phyloP scores from a whole-genome alignment of 2,888 invertebrate genomes.

The Philopedon plagiatum region DNA sequence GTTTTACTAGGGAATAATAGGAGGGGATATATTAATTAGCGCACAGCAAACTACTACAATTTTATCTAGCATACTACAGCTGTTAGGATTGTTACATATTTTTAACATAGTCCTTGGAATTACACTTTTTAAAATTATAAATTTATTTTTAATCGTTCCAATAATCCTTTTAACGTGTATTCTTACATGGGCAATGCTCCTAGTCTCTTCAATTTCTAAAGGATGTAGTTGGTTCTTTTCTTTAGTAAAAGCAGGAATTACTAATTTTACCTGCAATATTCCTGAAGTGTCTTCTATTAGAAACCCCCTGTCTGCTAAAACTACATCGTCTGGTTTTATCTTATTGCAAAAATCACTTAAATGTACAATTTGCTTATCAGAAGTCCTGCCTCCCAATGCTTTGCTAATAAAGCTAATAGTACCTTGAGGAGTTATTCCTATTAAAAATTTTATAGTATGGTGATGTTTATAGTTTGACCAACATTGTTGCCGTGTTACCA shows the following conservation, averaged over 20 bases:
- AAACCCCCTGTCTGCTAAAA: slow-evolving; percentile 52
- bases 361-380: slow-evolving; percentile 46
- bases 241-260: slow-evolving; percentile 52
- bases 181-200: slow-evolving; percentile 51
- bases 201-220: slow-evolving; percentile 50
- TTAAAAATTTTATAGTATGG: slow-evolving; percentile 52
- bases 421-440: slow-evolving; percentile 50
- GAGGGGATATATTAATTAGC: slow-evolving; percentile 37
- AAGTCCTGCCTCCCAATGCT: slow-evolving; percentile 48
- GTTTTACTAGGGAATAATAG: background rate
- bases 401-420: slow-evolving; percentile 39
- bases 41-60: slow-evolving; percentile 48
- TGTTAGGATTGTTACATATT: background rate
- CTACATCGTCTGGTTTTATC: slow-evolving; percentile 49
- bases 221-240: slow-evolving; percentile 53
- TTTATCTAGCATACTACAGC: slow-evolving; percentile 36
- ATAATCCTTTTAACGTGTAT: slow-evolving; percentile 52
- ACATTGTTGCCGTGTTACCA: slow-evolving; percentile 31
- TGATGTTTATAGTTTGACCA: slow-evolving; percentile 53
- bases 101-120: slow-evolving; percentile 28
- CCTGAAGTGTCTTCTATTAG: slow-evolving; percentile 48
- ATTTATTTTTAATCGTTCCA: slow-evolving; percentile 41
- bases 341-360: slow-evolving; percentile 35
- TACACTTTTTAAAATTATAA: slow-evolving; percentile 23
- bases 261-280: slow-evolving; percentile 42